Evolutionary conservation across 1,140 invertebrate species (phyloP), one percentile per base, ranked within the genome.

Genomic region (Euura saliciscinereae): DNA sequence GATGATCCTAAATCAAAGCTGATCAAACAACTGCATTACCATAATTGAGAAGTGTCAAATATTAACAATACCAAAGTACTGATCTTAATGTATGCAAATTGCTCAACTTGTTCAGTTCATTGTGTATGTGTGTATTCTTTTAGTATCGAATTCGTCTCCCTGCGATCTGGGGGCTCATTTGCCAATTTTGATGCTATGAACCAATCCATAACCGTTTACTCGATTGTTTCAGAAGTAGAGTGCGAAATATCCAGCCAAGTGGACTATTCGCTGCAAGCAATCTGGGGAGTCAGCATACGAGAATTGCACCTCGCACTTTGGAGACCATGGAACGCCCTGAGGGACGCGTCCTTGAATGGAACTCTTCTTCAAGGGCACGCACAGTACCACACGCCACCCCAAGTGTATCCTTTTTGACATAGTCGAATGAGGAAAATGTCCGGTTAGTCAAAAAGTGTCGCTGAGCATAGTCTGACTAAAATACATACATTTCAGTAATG

Each of bases 281-380:
- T 92, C 84, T 94, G 93, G 93, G 93, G 93, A 42, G 93, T 93
- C 65, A 93, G 92, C 65, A 93, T 94, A 69, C 88, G 92, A 73
- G 92, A 94, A 77, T 87, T 94, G 71, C 93, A 94, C 79, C 88
- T 92, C 72, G 92, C 92, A 42, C 86, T 94, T 44, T 94, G 93
- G 92, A 89, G 91, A 66, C 91, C 93, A 3, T 92, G 91, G 91
- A 89, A 87, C 70, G 88, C 88, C 68, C 87, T 94, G 66, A 89
- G 90, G 45, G 90, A 91, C 79, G 86, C 91, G 78, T 86, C 90
- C 79, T 68, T 90, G 80, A 89, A 88, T 69, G 89, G 89, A 28
- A 88, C 86, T 70, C 88, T 92, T 42, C 84, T 92, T 43, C 87
- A 89, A 75, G 90, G 89, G 46, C 89, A 91, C 75, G 89, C 88